Evolutionary conservation across 1,140 invertebrate genomes (phyloP).

Genomic region (Goniozus legneri): DNA sequence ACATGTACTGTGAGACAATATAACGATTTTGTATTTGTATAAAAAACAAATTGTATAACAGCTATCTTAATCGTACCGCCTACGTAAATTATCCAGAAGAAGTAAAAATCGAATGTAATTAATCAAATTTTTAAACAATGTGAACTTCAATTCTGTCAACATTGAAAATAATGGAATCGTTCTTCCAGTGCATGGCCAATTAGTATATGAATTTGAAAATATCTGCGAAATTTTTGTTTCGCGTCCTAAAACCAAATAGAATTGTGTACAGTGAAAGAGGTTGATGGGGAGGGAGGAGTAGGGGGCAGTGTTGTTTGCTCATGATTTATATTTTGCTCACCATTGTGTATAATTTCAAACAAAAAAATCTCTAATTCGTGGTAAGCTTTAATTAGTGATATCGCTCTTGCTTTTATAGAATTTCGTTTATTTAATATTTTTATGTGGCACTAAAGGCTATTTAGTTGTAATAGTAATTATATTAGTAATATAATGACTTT

Average conservation of each 20-base stretch:
- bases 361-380: too few species aligned
- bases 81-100: conserved; percentile 18
- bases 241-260: too few species aligned
- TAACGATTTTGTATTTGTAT: conserved; percentile 53
- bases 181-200: conserved; percentile 34
- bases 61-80: conserved; percentile 24
- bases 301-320: too few species aligned
- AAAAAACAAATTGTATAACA: conserved; percentile 33
- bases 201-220: conserved; percentile 22
- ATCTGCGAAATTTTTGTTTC: conserved; percentile 10
- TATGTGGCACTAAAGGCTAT: too few species aligned
- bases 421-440: too few species aligned
- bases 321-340: too few species aligned
- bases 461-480: too few species aligned
- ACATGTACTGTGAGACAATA: conserved; percentile 47
- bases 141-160: neutral
- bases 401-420: too few species aligned
- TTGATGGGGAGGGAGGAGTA: too few species aligned
- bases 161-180: conserved; percentile 11
- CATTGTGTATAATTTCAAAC: too few species aligned
- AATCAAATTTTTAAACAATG: conserved; percentile 15
- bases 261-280: conserved; percentile 15
- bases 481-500: too few species aligned
- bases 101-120: conserved; percentile 11
- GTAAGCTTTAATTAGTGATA: too few species aligned